A percentile compares a stretch with the other conserved stretches of the same genome.
phyloP scores from a whole-genome alignment of 2,113 vertebrate species.

The Alligator sinensis region DNA sequence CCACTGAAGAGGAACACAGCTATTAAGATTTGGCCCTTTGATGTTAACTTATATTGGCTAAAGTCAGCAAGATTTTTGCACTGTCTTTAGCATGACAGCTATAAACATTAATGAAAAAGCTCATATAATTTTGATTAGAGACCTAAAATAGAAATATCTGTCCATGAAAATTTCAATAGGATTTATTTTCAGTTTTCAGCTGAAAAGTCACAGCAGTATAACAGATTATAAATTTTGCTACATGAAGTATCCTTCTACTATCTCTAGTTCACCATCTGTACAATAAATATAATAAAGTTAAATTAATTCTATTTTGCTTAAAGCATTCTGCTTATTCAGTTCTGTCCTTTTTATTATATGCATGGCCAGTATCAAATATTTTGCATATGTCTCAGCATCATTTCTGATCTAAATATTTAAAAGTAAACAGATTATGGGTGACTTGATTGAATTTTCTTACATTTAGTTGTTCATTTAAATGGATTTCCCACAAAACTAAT shows the following conservation, averaged over 20 bases:
- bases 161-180: background rate
- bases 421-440: background rate
- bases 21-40: background rate
- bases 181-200: background rate
- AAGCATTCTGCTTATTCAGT: background rate
- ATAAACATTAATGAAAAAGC: background rate
- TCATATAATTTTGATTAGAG: background rate
- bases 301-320: background rate
- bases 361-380: background rate
- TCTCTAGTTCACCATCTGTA: background rate
- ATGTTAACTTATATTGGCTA: background rate
- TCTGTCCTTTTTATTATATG: background rate
- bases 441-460: background rate
- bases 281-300: background rate
- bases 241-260: background rate
- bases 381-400: background rate
- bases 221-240: background rate
- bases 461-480: accelerated
- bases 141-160: background rate
- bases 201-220: background rate
- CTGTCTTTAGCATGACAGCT: background rate
- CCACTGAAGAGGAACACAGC: background rate
- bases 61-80: background rate
- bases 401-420: background rate
- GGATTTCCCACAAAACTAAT: background rate